Conservation (phyloP, 1,140 invertebrate species). For the Drosophila pruinosa region DNA sequence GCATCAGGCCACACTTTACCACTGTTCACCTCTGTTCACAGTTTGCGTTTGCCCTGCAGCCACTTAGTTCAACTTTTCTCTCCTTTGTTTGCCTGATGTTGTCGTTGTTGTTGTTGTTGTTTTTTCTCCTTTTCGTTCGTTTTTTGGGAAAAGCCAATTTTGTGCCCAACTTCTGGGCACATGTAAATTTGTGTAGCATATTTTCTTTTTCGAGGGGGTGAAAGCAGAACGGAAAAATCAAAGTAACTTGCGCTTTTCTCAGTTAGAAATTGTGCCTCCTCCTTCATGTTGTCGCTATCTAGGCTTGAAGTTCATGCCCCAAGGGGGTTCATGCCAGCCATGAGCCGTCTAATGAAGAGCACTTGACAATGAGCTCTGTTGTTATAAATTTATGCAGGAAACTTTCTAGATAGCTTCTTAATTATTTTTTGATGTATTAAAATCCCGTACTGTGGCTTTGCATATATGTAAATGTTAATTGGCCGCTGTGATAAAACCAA, state of each 20-base stretch:
- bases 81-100: conserved; percentile 27
- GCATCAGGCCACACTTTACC: background rate
- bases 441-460: background rate
- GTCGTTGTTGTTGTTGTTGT: background rate
- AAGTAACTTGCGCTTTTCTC: conserved; percentile 59
- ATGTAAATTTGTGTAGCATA: conserved; percentile 50
- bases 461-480: conserved; percentile 8
- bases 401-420: background rate
- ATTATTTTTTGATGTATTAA: conserved; percentile 3
- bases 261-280: conserved; percentile 6
- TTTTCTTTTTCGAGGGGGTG: background rate
- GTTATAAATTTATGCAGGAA: conserved; percentile 4
- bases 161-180: conserved; percentile 46
- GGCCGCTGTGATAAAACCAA: background rate
- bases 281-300: background rate
- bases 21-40: background rate
- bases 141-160: conserved; percentile 56
- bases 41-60: conserved; percentile 21
- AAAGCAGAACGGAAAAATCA: conserved; percentile 43
- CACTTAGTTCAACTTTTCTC: conserved; percentile 55
- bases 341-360: conserved; percentile 55
- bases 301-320: conserved; percentile 31
- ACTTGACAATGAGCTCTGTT: conserved; percentile 1
- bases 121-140: background rate
- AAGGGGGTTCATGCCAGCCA: conserved; percentile 50